These are phyloP conservation scores for Aelia acuminata DNA, from an alignment of 2,888 invertebrate genomes.

Conservation along the genomic window DNA sequence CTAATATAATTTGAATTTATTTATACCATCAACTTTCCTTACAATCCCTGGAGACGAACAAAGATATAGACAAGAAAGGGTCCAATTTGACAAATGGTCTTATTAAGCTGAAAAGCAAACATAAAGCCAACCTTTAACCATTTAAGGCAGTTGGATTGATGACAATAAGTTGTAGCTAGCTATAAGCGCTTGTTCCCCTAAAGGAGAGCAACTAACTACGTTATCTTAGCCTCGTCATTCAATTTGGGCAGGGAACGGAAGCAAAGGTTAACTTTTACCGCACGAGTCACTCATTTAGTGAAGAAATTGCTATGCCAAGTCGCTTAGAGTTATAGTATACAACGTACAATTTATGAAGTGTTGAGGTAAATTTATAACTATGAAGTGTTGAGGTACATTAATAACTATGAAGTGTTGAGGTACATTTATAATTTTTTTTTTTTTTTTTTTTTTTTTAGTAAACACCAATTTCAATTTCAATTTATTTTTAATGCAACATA, in stretches of 20 bases:
- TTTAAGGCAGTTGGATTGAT: slow-evolving; percentile 13
- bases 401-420: too few relatives aligned
- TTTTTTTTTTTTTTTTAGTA: too few relatives aligned
- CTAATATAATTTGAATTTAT: too few relatives aligned
- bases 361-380: too few relatives aligned
- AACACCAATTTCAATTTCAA: too few relatives aligned
- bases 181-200: not conserved
- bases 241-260: not conserved
- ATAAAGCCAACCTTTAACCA: not conserved
- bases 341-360: not conserved
- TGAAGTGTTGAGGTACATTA: too few relatives aligned
- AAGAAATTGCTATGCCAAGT: not conserved
- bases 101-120: not conserved
- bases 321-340: not conserved
- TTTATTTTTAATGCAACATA: too few relatives aligned
- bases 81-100: not conserved
- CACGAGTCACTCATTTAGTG: slow-evolving; percentile 9
- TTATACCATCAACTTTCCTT: not conserved
- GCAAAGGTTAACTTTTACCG: slow-evolving; percentile 30
- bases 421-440: too few relatives aligned
- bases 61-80: not conserved
- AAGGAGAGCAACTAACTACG: not conserved
- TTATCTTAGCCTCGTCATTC: slow-evolving; percentile 9
- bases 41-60: not conserved
- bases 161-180: slow-evolving; percentile 33